These are phyloP conservation scores for Ctenochaetus hawaiiensis DNA, from an alignment of 2,797 vertebrate genomes.

Conservation along the genomic window DNA sequence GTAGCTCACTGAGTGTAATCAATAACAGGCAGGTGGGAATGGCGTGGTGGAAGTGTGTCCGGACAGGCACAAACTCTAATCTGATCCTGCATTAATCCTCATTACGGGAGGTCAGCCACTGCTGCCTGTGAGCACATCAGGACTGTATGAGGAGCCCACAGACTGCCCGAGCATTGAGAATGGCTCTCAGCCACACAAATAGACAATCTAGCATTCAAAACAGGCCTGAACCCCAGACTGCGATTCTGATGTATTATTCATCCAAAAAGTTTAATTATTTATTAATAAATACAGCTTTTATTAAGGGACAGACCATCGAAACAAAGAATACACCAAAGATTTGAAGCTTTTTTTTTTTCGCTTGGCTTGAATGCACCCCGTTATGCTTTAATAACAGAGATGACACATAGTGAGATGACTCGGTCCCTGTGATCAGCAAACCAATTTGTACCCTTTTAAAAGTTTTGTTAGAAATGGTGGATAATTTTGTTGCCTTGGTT, in stretches of 20 bases:
- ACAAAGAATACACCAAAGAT: constrained; percentile 65
- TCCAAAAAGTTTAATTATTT: constrained; percentile 40
- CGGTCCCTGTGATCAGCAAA: constrained; percentile 40
- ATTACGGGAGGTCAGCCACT: constrained; percentile 67
- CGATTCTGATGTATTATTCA: constrained; percentile 54
- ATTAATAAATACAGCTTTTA: constrained; percentile 35
- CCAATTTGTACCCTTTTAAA: constrained; percentile 55
- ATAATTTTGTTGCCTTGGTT: constrained; percentile 46
- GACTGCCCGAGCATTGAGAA: constrained; percentile 53
- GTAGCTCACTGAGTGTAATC: constrained; percentile 62
- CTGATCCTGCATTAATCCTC: constrained; percentile 79
- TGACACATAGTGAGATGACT: constrained; percentile 35
- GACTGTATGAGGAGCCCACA: constrained; percentile 38
- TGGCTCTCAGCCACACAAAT: constrained; percentile 56
- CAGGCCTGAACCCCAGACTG: constrained; percentile 11
- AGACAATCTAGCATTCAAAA: constrained; percentile 62
- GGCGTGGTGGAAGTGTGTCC: constrained; percentile 49
- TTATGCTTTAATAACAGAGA: constrained; percentile 24
- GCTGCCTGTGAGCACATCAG: constrained; percentile 65
- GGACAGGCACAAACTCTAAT: constrained; percentile 56
- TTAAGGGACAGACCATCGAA: constrained; percentile 12
- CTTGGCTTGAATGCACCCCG: constrained; percentile 4
- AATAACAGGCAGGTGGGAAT: constrained; percentile 61
- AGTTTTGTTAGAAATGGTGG: constrained; percentile 35
- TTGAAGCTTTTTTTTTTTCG: constrained; percentile 23